These are phyloP conservation scores for Drosophila ananassae DNA, from an alignment of 1,140 invertebrate genomes.

Conservation along the genomic window DNA sequence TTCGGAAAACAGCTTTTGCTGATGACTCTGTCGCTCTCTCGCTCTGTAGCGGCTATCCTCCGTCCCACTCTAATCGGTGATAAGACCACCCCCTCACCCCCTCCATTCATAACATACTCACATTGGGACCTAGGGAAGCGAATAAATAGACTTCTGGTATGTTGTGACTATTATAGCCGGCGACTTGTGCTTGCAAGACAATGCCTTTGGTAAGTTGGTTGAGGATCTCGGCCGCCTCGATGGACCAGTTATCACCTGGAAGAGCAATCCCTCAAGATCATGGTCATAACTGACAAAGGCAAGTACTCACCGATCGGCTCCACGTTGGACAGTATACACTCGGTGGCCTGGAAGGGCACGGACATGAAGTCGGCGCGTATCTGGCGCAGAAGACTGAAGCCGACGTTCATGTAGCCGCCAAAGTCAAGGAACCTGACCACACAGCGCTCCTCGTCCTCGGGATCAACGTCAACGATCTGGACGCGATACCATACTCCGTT, in stretches of 20 bases:
- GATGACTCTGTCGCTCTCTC: constrained; percentile 2
- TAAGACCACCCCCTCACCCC: too few species aligned
- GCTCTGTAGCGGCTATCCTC: background rate
- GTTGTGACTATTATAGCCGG: constrained; percentile 90
- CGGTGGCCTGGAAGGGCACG: constrained; percentile 97
- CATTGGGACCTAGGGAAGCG: constrained; percentile 88
- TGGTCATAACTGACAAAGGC: background rate
- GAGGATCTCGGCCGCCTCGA: constrained; percentile 90
- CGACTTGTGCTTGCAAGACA: constrained; percentile 94
- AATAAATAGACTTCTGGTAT: constrained; percentile 92
- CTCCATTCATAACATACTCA: constrained; percentile 84
- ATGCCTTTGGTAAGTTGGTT: constrained; percentile 90
- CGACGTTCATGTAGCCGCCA: constrained; percentile 94
- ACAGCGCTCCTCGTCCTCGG: constrained; percentile 87
- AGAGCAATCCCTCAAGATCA: background rate
- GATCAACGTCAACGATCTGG: constrained; percentile 90
- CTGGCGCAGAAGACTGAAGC: constrained; percentile 90
- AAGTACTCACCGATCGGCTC: constrained; percentile 90
- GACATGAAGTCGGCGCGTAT: constrained; percentile 96
- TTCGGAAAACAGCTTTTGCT: background rate
- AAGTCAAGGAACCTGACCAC: constrained; percentile 96
- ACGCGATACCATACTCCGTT: constrained; percentile 95
- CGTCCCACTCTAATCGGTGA: constrained; percentile 41
- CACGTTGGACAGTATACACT: constrained; percentile 95
- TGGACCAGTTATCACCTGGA: constrained; percentile 86